These are phyloP conservation scores for Kobus ellipsiprymnus DNA, from an alignment of 2,113 vertebrate species.

Conservation along the genomic window DNA sequence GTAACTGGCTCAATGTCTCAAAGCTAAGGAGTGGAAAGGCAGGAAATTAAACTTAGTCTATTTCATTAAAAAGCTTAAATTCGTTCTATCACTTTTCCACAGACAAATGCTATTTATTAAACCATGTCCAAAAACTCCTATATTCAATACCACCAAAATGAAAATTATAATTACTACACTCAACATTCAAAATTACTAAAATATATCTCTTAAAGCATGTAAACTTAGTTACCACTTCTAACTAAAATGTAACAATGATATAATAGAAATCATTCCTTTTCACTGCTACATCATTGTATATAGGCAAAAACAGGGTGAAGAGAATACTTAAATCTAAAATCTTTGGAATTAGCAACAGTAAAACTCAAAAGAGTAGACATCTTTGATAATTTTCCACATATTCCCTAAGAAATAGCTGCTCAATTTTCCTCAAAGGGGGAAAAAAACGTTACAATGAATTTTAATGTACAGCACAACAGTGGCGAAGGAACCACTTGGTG, in stretches of 20 bases:
- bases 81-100: not conserved
- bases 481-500: not conserved
- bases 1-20: not conserved
- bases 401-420: slow-evolving; percentile 22
- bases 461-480: not conserved
- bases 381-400: not conserved
- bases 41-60: slow-evolving; percentile 17
- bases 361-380: not conserved
- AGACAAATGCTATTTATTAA: slow-evolving; percentile 26
- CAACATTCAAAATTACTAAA: not conserved
- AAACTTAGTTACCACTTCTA: not conserved
- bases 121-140: not conserved
- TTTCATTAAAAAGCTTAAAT: slow-evolving; percentile 35
- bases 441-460: not conserved
- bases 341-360: not conserved
- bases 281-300: not conserved
- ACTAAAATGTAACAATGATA: not conserved
- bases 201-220: not conserved
- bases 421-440: not conserved
- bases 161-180: not conserved
- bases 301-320: not conserved
- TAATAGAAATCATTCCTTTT: not conserved
- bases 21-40: not conserved
- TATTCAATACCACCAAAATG: not conserved
- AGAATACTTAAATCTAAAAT: not conserved